Evolutionary conservation across 2,888 invertebrate species (phyloP), one percentile per base, ranked within the genome.

Genomic region (Drosophila demipolita): DNA sequence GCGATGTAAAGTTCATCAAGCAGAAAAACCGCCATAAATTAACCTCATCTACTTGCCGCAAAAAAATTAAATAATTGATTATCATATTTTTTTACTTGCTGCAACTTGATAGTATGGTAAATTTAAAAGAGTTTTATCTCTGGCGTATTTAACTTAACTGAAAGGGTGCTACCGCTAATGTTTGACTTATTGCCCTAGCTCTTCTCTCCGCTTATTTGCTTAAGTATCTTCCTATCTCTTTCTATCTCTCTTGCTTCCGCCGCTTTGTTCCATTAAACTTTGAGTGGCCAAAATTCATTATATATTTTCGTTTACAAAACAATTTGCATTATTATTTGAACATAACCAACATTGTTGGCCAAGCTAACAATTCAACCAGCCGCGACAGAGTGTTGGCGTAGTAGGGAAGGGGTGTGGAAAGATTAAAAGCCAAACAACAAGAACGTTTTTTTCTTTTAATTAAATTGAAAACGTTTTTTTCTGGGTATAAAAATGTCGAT

Each of bases 391-490:
- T 8, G 42, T 0, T 26, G 38, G 15, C 12, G 3, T 15, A 23
- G 12, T 15, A 9, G 20, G 35, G 20, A n/a, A 26, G 20, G 49
- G 1, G 36, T 12, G 17, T 36, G 12, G 33, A 29, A 26, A 38
- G 23, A 40, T 36, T 55, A 62, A 75, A 70, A 71, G 60, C 58
- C 49, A 61, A 78, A 73, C 72, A 81, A 67, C 68, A 75, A 54
- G 55, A 75, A 72, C 17, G 62, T 60, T 69, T 36, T 75, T 66
- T 67, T 29, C 29, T 73, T 87, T 86, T 87, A 85, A 86, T 86
- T 86, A 89, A 86, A 89, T 89, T 89, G 88, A 87, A 86, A 89
- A 80, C 77, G 83, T 84, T 87, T 83, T 72, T 45, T 15, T 15
- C 3, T 23, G 26, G 26, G 9, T 15, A 67, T 52, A 64, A 62